phyloP scores from a whole-genome alignment of 2,113 vertebrate genomes.

The Fulmarus glacialis region DNA sequence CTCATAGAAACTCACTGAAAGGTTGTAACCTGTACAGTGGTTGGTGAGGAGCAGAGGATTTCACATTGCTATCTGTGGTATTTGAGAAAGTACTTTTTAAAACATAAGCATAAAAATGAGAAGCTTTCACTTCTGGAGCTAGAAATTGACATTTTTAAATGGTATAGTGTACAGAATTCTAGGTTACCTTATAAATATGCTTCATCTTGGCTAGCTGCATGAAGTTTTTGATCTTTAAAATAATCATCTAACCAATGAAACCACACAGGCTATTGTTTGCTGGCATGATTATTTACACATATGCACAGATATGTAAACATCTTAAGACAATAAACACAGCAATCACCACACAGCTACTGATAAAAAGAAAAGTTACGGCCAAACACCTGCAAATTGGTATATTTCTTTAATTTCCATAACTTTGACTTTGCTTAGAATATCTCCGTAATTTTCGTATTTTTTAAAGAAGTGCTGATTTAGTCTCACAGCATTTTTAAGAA shows the following conservation, averaged over 20 bases:
- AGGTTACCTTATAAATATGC: neutral
- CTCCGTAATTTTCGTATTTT: neutral
- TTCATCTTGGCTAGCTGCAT: neutral
- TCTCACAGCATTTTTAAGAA: neutral
- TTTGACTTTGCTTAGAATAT: neutral
- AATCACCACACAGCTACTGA: neutral
- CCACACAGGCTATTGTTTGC: neutral
- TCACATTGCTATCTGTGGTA: accelerated
- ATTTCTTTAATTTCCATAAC: neutral
- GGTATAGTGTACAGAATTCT: neutral
- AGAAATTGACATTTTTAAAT: neutral
- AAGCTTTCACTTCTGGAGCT: neutral
- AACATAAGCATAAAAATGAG: neutral
- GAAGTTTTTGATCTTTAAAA: slow-evolving; percentile 25
- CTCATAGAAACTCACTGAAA: neutral
- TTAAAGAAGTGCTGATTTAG: neutral
- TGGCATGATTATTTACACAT: neutral
- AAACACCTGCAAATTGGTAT: neutral
- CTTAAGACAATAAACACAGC: neutral
- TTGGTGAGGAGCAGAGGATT: neutral
- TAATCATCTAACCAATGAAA: neutral
- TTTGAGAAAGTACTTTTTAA: neutral
- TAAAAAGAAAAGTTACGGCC: neutral
- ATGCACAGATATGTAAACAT: neutral
- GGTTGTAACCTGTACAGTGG: neutral